Evolutionary conservation across 1,140 invertebrate species (phyloP).

Genomic region (Bombus pyrosoma): DNA sequence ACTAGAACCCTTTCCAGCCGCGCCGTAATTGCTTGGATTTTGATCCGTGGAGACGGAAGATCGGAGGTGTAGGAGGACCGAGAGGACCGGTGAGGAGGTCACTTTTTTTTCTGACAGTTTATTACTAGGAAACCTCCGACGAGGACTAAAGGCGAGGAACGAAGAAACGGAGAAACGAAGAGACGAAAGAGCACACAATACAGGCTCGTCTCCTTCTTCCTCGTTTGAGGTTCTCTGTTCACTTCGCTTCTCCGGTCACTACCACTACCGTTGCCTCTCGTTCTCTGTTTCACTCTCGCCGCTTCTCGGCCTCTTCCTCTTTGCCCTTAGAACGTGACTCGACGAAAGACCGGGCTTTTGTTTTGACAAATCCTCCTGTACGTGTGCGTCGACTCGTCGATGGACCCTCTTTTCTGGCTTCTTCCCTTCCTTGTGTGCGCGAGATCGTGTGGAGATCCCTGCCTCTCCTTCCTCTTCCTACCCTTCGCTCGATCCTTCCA

Average conservation of each 20-base stretch:
- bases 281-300: not conserved
- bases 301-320: constrained; percentile 10
- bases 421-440: not conserved
- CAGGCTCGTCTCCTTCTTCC: not conserved
- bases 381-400: constrained; percentile 59
- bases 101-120: constrained; percentile 61
- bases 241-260: not conserved
- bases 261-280: not conserved
- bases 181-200: not conserved
- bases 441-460: constrained; percentile 30
- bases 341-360: constrained; percentile 75
- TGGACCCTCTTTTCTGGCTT: constrained; percentile 60
- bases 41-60: constrained; percentile 54
- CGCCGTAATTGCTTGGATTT: constrained; percentile 72
- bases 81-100: constrained; percentile 36
- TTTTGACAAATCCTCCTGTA: constrained; percentile 76
- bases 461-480: constrained; percentile 5
- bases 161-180: constrained; percentile 19
- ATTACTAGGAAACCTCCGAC: constrained; percentile 57
- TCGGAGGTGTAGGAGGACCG: constrained; percentile 35
- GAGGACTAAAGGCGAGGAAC: not conserved
- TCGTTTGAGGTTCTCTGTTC: not conserved
- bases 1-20: constrained; percentile 55
- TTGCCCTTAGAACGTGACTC: constrained; percentile 72
- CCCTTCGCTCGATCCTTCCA: not conserved